These are phyloP conservation scores for Tridacna gigas DNA, from an alignment of 2,888 invertebrate species.

Conservation along the genomic window DNA sequence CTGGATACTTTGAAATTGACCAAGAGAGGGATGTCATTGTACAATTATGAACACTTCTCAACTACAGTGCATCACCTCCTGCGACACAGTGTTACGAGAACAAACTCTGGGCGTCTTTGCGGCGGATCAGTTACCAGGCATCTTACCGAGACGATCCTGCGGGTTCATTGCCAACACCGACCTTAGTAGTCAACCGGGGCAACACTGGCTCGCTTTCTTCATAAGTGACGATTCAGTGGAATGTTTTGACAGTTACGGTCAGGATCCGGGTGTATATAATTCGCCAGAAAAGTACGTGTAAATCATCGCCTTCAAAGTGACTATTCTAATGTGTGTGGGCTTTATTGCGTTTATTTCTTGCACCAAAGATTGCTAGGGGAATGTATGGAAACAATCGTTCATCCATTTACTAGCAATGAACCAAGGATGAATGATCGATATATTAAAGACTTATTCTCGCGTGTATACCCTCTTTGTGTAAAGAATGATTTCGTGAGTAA, in stretches of 20 bases:
- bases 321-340: too few species aligned
- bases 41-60: conserved; percentile 35
- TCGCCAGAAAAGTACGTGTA: conserved; percentile 10
- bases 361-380: too few species aligned
- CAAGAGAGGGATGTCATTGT: too few species aligned
- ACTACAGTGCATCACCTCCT: conserved; percentile 18
- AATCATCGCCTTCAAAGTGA: conserved; percentile 30
- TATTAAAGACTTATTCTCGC: too few species aligned
- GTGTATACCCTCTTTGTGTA: too few species aligned
- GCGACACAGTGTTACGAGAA: too few species aligned
- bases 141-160: not conserved
- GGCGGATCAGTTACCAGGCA: conserved; percentile 31
- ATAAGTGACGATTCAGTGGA: conserved; percentile 16
- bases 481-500: too few species aligned
- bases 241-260: conserved; percentile 35
- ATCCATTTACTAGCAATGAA: conserved; percentile 3
- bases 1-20: too few species aligned
- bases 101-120: conserved; percentile 26
- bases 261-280: conserved; percentile 11
- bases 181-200: not conserved
- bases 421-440: not conserved
- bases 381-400: too few species aligned
- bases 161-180: conserved; percentile 35
- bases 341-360: too few species aligned
- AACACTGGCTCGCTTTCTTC: conserved; percentile 8